phyloP scores from a whole-genome alignment of 2,113 vertebrate species.

The Neolamprologus variostigma region DNA sequence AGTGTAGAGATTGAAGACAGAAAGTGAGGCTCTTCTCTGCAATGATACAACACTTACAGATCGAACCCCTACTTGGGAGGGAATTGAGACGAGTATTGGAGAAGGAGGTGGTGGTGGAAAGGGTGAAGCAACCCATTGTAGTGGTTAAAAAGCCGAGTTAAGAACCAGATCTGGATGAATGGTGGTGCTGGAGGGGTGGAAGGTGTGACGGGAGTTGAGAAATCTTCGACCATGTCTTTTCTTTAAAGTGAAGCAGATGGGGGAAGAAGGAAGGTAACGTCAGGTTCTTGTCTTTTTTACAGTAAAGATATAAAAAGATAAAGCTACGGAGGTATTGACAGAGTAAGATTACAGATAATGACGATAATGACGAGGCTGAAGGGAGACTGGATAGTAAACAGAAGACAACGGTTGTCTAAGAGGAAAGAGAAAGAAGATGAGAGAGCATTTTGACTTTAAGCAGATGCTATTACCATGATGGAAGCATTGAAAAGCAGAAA shows the following conservation, averaged over 20 bases:
- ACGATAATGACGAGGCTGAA: neutral
- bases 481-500: neutral
- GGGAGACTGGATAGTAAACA: neutral
- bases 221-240: neutral
- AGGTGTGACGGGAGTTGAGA: neutral
- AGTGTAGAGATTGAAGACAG: neutral
- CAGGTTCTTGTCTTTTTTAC: neutral
- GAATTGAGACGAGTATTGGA: conserved; percentile 15
- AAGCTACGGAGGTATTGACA: neutral
- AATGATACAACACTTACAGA: conserved; percentile 17
- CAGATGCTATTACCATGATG: neutral
- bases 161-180: neutral
- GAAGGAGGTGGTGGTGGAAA: neutral
- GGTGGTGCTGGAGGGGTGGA: neutral
- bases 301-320: neutral
- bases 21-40: conserved; percentile 4
- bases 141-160: neutral
- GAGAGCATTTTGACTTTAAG: neutral
- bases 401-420: neutral
- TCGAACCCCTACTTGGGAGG: neutral
- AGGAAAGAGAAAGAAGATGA: neutral
- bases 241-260: neutral
- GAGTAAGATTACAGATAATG: neutral
- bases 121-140: neutral
- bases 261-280: neutral